Conservation (phyloP, 2,888 invertebrate species). For the Melitaea athalia region DNA sequence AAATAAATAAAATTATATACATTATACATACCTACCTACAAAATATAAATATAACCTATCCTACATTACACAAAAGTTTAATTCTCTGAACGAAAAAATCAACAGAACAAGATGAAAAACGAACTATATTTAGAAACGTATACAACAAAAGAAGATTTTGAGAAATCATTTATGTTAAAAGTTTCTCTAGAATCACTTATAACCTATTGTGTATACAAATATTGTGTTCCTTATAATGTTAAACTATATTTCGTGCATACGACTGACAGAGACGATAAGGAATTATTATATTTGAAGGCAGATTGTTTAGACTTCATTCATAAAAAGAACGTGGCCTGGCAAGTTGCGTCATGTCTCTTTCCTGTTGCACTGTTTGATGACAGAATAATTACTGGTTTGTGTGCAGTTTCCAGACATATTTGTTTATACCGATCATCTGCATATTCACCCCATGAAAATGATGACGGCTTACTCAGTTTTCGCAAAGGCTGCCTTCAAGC, state of each 20-base stretch:
- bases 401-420: slow-evolving; percentile 84
- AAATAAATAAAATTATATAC: too few species aligned
- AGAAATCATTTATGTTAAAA: slow-evolving; percentile 46
- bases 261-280: slow-evolving; percentile 43
- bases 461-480: slow-evolving; percentile 87
- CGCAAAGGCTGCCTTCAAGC: slow-evolving; percentile 90
- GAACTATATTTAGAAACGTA: slow-evolving; percentile 59
- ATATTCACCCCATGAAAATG: slow-evolving; percentile 55
- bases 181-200: slow-evolving; percentile 84
- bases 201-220: slow-evolving; percentile 83
- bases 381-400: slow-evolving; percentile 88
- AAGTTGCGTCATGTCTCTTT: slow-evolving; percentile 77
- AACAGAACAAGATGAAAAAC: slow-evolving; percentile 47
- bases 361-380: slow-evolving; percentile 84
- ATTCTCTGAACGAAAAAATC: not conserved
- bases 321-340: slow-evolving; percentile 70
- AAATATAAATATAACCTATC: not conserved
- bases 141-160: slow-evolving; percentile 47
- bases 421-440: slow-evolving; percentile 51
- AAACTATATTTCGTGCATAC: slow-evolving; percentile 68
- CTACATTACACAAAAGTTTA: not conserved
- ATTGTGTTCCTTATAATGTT: slow-evolving; percentile 74
- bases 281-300: slow-evolving; percentile 52
- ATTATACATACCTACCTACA: too few species aligned
- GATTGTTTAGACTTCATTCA: slow-evolving; percentile 58